Percentiles rank a stretch among this genome's conserved stretches.
Evolutionary conservation across 1,140 invertebrate species (phyloP).

Genomic region (Apis florea): DNA sequence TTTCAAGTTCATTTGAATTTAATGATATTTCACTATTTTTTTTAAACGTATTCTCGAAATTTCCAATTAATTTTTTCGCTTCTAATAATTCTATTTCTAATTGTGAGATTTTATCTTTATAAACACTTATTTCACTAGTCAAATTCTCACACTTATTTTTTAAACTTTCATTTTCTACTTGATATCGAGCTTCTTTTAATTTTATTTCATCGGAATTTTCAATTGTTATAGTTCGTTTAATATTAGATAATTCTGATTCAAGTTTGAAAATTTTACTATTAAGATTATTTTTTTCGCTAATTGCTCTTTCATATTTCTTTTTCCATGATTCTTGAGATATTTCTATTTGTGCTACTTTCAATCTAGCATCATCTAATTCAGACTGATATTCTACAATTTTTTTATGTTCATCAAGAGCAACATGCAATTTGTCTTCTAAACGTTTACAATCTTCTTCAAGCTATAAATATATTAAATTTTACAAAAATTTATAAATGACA

Average conservation of each 20-base stretch:
- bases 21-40: constrained; percentile 42
- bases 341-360: constrained; percentile 75
- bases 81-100: constrained; percentile 69
- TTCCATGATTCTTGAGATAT: constrained; percentile 72
- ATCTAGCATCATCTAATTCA: constrained; percentile 68
- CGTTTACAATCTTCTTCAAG: constrained; percentile 73
- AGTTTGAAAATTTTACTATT: constrained; percentile 58
- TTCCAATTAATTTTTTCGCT: constrained; percentile 56
- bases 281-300: constrained; percentile 65
- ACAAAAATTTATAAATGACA: constrained; percentile 16
- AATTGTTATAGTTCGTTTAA: constrained; percentile 55
- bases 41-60: constrained; percentile 63
- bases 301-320: constrained; percentile 70
- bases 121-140: constrained; percentile 62
- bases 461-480: constrained; percentile 48
- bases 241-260: constrained; percentile 58
- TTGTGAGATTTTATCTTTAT: constrained; percentile 67
- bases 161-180: constrained; percentile 66
- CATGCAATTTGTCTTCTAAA: constrained; percentile 72
- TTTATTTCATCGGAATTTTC: constrained; percentile 62
- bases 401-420: constrained; percentile 69
- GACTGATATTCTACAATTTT: constrained; percentile 70
- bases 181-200: constrained; percentile 51
- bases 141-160: constrained; percentile 67
- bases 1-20: constrained; percentile 62